Evolutionary conservation across 2,797 vertebrate genomes (phyloP).

Genomic region (Petrocephalus sullivani): DNA sequence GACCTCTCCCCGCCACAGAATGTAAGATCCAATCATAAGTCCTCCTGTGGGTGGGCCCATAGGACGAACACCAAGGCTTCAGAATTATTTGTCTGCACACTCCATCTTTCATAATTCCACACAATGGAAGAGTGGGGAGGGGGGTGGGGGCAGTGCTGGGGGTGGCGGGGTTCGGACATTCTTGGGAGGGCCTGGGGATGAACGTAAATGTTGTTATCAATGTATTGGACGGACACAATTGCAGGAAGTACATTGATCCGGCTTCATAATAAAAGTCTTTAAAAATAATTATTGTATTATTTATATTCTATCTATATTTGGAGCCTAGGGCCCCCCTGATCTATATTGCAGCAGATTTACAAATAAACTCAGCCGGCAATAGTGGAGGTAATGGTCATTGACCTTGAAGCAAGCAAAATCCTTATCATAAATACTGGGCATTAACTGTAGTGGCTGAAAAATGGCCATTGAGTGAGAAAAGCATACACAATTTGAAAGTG

Average conservation of each 20-base stretch:
- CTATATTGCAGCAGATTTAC: background rate
- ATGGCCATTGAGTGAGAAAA: background rate
- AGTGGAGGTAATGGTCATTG: background rate
- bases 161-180: background rate
- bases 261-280: constrained; percentile 12
- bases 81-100: background rate
- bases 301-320: constrained; percentile 7
- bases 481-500: background rate
- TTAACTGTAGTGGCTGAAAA: constrained; percentile 10
- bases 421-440: background rate
- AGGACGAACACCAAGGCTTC: background rate
- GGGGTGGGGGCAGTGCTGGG: too few relatives aligned
- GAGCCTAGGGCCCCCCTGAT: background rate
- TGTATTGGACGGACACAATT: background rate
- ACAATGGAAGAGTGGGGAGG: background rate
- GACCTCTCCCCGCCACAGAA: background rate
- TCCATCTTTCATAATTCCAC: constrained; percentile 4
- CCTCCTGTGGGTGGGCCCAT: background rate
- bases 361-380: background rate
- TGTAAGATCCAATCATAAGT: constrained; percentile 12
- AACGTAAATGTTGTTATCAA: background rate
- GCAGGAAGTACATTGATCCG: background rate
- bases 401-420: constrained; percentile 13
- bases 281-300: background rate
- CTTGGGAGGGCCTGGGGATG: background rate